phyloP scores from a whole-genome alignment of 2,888 invertebrate species.

The Gandaritis pyraliata region DNA sequence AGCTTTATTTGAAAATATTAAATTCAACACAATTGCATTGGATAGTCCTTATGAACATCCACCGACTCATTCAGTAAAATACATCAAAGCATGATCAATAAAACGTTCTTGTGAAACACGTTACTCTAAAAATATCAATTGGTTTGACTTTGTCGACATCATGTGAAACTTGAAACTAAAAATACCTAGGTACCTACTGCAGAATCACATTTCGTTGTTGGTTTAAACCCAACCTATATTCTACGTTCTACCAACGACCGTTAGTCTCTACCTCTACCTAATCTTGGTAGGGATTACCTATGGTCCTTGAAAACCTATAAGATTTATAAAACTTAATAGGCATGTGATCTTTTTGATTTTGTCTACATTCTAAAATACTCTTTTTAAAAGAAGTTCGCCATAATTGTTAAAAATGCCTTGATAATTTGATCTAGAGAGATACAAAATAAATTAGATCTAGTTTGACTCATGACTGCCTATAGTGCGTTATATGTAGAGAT shows the following conservation, averaged over 20 bases:
- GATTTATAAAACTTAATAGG: not conserved
- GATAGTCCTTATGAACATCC: not conserved
- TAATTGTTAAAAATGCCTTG: no score
- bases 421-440: no score
- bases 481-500: constrained; percentile 65
- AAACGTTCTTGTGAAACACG: no score
- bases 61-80: not conserved
- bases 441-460: not conserved
- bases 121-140: no score
- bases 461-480: constrained; percentile 34
- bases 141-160: not conserved
- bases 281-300: no score
- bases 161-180: not conserved
- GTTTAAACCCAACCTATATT: not conserved
- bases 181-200: no score
- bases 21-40: constrained; percentile 1
- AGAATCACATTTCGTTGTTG: constrained; percentile 13
- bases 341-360: no score
- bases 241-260: not conserved
- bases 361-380: no score
- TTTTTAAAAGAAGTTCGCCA: no score
- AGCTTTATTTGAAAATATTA: not conserved
- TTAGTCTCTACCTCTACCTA: no score
- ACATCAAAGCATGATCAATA: not conserved
- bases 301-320: constrained; percentile 1